Conservation (phyloP, 2,888 invertebrate species). For the Osmoderma eremita region DNA sequence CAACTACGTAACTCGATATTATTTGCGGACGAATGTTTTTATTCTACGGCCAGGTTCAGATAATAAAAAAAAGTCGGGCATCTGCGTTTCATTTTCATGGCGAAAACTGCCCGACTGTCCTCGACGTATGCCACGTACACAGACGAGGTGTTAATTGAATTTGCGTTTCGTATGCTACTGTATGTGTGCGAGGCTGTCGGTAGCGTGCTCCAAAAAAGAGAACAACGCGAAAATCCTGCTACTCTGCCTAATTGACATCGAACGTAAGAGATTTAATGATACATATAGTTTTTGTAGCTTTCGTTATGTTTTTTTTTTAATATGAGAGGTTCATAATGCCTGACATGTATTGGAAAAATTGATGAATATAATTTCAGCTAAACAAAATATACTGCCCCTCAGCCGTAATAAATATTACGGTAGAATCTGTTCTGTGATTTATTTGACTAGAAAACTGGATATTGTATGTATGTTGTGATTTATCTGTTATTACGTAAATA, state of each 20-base stretch:
- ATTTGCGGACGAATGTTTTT: conserved; percentile 13
- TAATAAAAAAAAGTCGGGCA: conserved; percentile 19
- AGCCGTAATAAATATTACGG: no score
- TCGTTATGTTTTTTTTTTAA: no score
- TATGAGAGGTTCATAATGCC: no score
- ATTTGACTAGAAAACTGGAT: no score
- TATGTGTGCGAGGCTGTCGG: background rate
- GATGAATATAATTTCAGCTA: no score
- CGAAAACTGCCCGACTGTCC: conserved; percentile 17
- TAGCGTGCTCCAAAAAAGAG: conserved; percentile 4
- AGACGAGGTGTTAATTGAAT: conserved; percentile 34
- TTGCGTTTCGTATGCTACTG: conserved; percentile 15
- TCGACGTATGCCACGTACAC: conserved; percentile 17
- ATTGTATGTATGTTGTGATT: no score
- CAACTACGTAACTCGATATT: conserved; percentile 19
- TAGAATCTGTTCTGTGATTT: no score
- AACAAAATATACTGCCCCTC: no score
- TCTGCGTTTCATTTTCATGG: conserved; percentile 25
- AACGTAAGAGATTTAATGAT: conserved; percentile 25
- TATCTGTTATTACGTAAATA: no score
- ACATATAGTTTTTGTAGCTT: background rate
- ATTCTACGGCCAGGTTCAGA: conserved; percentile 13
- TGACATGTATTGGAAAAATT: no score
- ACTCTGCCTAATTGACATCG: conserved; percentile 1
- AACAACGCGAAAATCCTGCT: conserved; percentile 2